Conservation (phyloP, 2,888 invertebrate species). For the Amiota mariae region DNA sequence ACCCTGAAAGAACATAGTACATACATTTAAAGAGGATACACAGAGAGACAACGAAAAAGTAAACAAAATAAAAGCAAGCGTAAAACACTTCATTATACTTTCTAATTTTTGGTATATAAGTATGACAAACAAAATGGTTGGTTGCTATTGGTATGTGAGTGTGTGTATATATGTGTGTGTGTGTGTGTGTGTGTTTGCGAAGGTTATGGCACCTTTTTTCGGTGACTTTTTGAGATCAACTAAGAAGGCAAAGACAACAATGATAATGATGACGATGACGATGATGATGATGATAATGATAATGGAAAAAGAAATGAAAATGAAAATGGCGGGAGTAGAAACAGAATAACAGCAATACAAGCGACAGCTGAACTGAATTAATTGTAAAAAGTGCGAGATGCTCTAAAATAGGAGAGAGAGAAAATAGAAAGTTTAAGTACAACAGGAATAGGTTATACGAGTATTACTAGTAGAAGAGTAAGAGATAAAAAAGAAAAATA, state of each 20-base stretch:
- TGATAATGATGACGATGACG: constrained; percentile 1
- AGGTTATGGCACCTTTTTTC: neutral
- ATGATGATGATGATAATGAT: constrained; percentile 12
- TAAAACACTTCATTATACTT: constrained; percentile 57
- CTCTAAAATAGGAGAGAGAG: no score
- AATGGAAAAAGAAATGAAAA: no score
- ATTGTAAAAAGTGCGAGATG: no score
- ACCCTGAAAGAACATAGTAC: constrained; percentile 4
- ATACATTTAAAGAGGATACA: constrained; percentile 12
- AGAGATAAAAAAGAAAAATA: no score
- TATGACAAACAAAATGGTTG: constrained; percentile 13
- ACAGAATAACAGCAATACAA: no score
- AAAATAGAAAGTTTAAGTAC: no score
- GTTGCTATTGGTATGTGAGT: neutral
- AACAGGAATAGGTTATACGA: no score
- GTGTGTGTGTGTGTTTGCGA: neutral
- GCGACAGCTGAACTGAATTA: no score
- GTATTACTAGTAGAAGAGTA: no score
- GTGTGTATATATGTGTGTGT: neutral
- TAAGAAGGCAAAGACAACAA: neutral
- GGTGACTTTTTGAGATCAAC: constrained; percentile 12
- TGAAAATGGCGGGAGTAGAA: no score
- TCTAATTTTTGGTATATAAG: constrained; percentile 44
- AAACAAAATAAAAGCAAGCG: constrained; percentile 43
- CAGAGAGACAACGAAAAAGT: constrained; percentile 27